Conservation (phyloP, 2,113 vertebrate genomes). For the Gulo gulo region DNA sequence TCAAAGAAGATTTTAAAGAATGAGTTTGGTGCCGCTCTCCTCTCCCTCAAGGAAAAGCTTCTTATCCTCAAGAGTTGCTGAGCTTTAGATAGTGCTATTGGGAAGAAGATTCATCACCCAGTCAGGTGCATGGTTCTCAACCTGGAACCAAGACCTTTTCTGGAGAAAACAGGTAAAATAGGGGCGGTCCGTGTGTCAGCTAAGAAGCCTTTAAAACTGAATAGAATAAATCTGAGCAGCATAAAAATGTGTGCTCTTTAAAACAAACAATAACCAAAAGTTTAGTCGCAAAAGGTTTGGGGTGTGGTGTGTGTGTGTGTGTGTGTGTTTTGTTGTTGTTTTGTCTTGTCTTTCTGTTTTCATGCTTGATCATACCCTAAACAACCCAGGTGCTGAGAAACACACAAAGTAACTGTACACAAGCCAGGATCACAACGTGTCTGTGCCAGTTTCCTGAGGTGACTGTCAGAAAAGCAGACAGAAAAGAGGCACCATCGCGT, state of each 20-base stretch:
- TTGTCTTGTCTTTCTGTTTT: neutral
- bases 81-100: neutral
- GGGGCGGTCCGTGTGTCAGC: neutral
- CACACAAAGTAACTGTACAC: neutral
- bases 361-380: neutral
- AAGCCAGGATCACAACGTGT: neutral
- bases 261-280: slow-evolving; percentile 59
- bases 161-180: neutral
- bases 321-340: neutral
- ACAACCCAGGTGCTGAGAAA: neutral
- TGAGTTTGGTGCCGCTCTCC: neutral
- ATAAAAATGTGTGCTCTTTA: neutral
- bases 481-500: neutral
- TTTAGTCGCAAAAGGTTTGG: slow-evolving; percentile 16
- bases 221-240: neutral
- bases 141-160: neutral
- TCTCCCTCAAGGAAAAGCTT: slow-evolving; percentile 25
- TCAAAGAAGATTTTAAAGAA: slow-evolving; percentile 53
- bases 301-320: too few relatives aligned
- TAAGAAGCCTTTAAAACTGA: neutral
- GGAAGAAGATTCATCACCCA: neutral
- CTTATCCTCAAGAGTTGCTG: slow-evolving; percentile 7
- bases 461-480: neutral
- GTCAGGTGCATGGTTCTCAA: neutral
- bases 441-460: neutral